Conservation (phyloP, 2,113 vertebrate species). For the Andinoacara biseriatus region DNA sequence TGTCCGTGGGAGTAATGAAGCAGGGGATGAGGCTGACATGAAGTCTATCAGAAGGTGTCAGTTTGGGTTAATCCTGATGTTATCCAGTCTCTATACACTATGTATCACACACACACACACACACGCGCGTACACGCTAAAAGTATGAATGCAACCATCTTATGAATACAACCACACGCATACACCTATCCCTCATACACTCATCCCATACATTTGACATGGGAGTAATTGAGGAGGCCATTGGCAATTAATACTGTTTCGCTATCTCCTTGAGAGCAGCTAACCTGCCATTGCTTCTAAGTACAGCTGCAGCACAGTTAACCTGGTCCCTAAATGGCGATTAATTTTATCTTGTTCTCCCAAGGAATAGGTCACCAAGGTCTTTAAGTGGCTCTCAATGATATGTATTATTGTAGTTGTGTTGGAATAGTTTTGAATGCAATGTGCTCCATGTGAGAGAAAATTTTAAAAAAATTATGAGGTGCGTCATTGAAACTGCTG, state of each 20-base stretch:
- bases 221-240: conserved; percentile 35
- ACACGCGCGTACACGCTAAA: background rate
- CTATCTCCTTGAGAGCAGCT: conserved; percentile 31
- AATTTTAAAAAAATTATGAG: background rate
- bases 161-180: background rate
- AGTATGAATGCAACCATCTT: background rate
- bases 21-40: conserved; percentile 60
- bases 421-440: conserved; percentile 10
- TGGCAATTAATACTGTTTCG: conserved; percentile 50
- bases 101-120: background rate
- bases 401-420: background rate
- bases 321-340: conserved; percentile 12
- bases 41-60: conserved; percentile 67
- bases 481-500: background rate
- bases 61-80: conserved; percentile 67
- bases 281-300: conserved; percentile 27
- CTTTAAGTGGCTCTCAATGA: conserved; percentile 12
- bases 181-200: background rate
- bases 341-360: conserved; percentile 37
- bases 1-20: conserved; percentile 66
- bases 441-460: background rate
- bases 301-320: conserved; percentile 11
- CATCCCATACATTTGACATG: conserved; percentile 16
- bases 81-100: conserved; percentile 51
- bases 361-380: background rate